phyloP scores from a whole-genome alignment of 2,113 vertebrate genomes.

The Peucedramus taeniatus region DNA sequence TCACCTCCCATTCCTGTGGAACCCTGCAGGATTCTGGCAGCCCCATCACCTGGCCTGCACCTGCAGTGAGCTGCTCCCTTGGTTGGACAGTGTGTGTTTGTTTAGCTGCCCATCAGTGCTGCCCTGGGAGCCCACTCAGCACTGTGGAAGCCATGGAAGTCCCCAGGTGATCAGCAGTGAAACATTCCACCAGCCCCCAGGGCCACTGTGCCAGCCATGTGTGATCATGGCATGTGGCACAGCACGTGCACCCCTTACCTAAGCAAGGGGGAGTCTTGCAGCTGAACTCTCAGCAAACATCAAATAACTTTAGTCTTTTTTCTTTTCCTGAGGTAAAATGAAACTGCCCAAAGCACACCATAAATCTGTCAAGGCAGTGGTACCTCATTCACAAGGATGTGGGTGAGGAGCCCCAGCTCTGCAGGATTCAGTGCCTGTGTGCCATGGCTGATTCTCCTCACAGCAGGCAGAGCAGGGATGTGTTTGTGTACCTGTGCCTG shows the following conservation, averaged over 20 bases:
- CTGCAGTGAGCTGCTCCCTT: background rate
- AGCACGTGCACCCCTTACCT: background rate
- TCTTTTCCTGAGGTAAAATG: background rate
- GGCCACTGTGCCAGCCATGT: background rate
- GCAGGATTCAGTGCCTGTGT: background rate
- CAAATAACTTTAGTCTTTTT: background rate
- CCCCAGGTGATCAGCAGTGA: background rate
- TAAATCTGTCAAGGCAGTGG: background rate
- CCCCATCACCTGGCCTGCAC: background rate
- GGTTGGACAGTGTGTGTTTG: fast-evolving
- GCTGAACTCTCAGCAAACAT: background rate
- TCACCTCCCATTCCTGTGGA: background rate
- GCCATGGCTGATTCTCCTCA: background rate
- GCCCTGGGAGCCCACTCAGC: background rate
- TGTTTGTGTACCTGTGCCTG: background rate
- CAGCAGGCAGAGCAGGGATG: background rate
- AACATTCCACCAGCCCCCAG: background rate
- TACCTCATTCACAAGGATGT: fast-evolving
- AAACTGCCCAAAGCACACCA: background rate
- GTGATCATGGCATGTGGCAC: background rate
- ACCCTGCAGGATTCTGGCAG: background rate
- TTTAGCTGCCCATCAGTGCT: background rate
- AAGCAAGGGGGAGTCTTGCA: background rate
- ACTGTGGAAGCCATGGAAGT: background rate
- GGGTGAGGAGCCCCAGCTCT: background rate